Percentiles rank a stretch among this genome's conserved stretches.
Conservation (phyloP, 2,797 vertebrate genomes). For the Phataginus tetradactyla region DNA sequence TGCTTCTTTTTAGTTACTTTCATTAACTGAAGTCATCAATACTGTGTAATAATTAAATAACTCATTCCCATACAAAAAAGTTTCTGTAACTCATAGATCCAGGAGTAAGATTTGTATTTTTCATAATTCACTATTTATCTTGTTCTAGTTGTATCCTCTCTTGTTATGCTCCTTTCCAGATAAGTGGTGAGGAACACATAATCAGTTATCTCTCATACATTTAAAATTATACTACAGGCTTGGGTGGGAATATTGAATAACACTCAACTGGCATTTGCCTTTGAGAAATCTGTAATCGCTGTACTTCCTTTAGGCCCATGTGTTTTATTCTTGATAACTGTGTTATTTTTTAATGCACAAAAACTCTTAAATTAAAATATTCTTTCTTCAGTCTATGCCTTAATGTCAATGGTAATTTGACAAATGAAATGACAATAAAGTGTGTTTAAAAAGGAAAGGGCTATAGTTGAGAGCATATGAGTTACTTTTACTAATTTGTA, state of each 20-base stretch:
- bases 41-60: not conserved
- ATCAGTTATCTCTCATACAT: not conserved
- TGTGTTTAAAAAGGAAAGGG: not conserved
- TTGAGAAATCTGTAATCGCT: slow-evolving; percentile 21
- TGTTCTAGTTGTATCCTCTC: not conserved
- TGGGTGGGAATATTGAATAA: not conserved
- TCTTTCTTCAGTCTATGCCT: not conserved
- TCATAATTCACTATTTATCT: not conserved
- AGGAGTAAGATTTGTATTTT: not conserved
- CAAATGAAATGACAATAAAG: not conserved
- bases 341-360: slow-evolving; percentile 56
- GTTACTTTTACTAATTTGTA: slow-evolving; percentile 10
- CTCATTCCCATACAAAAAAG: not conserved
- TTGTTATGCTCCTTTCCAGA: not conserved
- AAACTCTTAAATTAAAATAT: not conserved
- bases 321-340: slow-evolving; percentile 37
- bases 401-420: slow-evolving; percentile 21
- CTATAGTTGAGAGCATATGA: not conserved
- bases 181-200: not conserved
- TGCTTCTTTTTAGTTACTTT: slow-evolving; percentile 10
- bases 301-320: not conserved
- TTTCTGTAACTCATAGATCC: not conserved
- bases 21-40: not conserved
- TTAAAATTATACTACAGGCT: not conserved
- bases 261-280: not conserved